phyloP scores from a whole-genome alignment of 1,140 invertebrate genomes.

The Mercenaria mercenaria region DNA sequence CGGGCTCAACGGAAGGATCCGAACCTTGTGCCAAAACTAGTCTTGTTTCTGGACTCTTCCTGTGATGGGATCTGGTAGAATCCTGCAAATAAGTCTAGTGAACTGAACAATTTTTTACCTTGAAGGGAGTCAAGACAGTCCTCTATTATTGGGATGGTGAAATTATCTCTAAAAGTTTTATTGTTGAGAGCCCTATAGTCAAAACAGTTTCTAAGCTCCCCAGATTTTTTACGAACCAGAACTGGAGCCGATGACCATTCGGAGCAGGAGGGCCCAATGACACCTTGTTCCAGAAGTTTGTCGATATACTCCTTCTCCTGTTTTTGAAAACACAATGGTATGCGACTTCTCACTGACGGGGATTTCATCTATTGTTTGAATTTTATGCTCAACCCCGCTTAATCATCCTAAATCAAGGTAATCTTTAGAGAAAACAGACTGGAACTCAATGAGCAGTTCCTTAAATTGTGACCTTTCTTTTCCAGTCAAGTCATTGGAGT shows the following conservation, averaged over 20 bases:
- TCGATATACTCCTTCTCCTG: too few relatives aligned
- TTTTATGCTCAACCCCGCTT: too few relatives aligned
- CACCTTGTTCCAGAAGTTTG: too few relatives aligned
- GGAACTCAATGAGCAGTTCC: too few relatives aligned
- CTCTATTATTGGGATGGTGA: constrained; percentile 78
- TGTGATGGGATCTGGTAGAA: background rate
- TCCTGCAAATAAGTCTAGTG: background rate
- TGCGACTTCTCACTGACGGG: too few relatives aligned
- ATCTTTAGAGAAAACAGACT: too few relatives aligned
- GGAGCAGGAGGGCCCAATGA: too few relatives aligned
- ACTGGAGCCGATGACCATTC: background rate
- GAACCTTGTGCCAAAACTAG: background rate
- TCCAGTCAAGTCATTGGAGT: too few relatives aligned
- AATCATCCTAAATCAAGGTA: too few relatives aligned
- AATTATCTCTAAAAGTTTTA: constrained; percentile 76
- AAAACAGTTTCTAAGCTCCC: background rate
- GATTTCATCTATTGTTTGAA: too few relatives aligned
- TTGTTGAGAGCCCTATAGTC: constrained; percentile 14
- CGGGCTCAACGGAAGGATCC: background rate
- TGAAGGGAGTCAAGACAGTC: constrained; percentile 68
- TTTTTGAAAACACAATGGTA: too few relatives aligned
- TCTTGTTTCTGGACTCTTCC: background rate
- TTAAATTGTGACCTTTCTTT: too few relatives aligned
- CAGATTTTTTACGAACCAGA: background rate
- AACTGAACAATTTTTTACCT: constrained; percentile 23